Percentiles rank a stretch among this genome's conserved stretches.
Evolutionary conservation across 2,888 invertebrate genomes (phyloP).

Genomic region (Electrophaes corylata): DNA sequence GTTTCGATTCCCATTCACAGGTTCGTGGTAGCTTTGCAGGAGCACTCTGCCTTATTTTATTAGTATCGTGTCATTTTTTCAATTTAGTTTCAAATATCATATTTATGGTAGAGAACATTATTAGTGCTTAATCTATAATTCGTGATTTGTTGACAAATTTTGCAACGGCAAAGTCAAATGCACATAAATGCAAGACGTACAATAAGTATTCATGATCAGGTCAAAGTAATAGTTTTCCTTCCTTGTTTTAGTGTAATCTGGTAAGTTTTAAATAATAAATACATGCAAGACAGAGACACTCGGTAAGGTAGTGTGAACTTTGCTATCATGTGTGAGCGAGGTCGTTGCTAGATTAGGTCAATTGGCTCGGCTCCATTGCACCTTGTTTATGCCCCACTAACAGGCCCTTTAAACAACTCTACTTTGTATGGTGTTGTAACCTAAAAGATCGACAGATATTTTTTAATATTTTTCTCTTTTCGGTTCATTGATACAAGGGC

Average conservation of each 20-base stretch:
- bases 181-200: background rate
- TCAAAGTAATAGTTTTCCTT: background rate
- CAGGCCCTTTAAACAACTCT: background rate
- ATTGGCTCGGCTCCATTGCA: conserved; percentile 19
- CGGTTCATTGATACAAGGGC: too few relatives aligned
- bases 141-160: too few relatives aligned
- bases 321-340: conserved; percentile 13
- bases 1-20: too few relatives aligned
- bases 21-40: too few relatives aligned
- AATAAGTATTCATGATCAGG: background rate
- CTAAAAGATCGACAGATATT: too few relatives aligned
- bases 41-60: too few relatives aligned
- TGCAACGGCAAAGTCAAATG: too few relatives aligned
- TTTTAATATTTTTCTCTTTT: too few relatives aligned
- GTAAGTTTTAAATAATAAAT: background rate
- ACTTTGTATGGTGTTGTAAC: conserved; percentile 1
- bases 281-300: background rate
- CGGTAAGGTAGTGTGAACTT: background rate
- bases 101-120: too few relatives aligned
- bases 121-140: too few relatives aligned
- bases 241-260: background rate
- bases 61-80: too few relatives aligned
- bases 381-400: conserved; percentile 6
- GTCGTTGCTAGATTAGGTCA: conserved; percentile 29
- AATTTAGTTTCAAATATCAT: too few relatives aligned